phyloP scores from a whole-genome alignment of 1,140 invertebrate species.

The Varroa destructor region DNA sequence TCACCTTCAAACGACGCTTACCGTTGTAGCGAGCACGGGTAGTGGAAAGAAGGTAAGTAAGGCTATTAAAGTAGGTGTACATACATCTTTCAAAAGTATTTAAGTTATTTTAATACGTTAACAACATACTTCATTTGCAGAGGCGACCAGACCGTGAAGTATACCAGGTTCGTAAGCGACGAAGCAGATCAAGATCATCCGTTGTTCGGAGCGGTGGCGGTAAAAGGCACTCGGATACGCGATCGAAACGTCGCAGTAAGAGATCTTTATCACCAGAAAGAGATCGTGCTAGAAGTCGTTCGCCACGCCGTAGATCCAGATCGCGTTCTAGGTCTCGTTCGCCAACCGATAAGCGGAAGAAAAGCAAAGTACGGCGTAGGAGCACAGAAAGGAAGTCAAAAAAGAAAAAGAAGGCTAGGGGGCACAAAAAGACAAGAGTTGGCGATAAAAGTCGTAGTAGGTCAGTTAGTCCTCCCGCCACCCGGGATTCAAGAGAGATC shows the following conservation, averaged over 20 bases:
- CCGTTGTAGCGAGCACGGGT: background rate
- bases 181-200: conserved; percentile 12
- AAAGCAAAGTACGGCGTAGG: background rate
- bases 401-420: conserved; percentile 18
- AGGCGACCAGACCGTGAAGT: conserved; percentile 13
- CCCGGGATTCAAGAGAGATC: too few species aligned
- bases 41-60: conserved; percentile 8
- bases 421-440: conserved; percentile 22
- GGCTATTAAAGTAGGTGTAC: background rate
- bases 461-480: background rate
- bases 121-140: background rate
- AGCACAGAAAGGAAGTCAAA: conserved; percentile 5
- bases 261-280: background rate
- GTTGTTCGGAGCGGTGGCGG: background rate
- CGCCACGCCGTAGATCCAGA: background rate
- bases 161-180: conserved; percentile 16
- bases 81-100: background rate
- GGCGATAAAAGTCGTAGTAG: conserved; percentile 3
- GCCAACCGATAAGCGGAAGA: conserved; percentile 7
- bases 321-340: background rate
- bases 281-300: background rate
- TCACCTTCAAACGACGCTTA: conserved; percentile 11
- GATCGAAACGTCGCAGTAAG: conserved; percentile 7
- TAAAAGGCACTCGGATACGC: background rate
- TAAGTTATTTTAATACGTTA: too few species aligned